phyloP scores from a whole-genome alignment of 2,113 vertebrate genomes.

The Austrofundulus limnaeus region DNA sequence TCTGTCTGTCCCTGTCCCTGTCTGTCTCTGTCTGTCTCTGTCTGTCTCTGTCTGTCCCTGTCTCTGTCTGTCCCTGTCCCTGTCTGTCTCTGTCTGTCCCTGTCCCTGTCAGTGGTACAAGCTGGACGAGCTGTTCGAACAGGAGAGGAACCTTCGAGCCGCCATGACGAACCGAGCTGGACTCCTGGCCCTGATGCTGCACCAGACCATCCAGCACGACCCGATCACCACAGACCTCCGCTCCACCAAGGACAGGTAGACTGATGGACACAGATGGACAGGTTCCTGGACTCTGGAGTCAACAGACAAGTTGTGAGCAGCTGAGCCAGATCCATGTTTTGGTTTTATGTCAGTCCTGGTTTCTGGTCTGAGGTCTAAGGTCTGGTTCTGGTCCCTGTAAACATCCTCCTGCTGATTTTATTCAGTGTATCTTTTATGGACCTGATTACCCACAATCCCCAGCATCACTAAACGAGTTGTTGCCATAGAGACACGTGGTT shows the following conservation, averaged over 20 bases:
- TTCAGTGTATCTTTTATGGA: too few relatives aligned
- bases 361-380: too few relatives aligned
- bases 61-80: too few relatives aligned
- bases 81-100: neutral
- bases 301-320: too few relatives aligned
- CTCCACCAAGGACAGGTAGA: slow-evolving; percentile 83
- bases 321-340: too few relatives aligned
- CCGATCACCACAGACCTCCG: slow-evolving; percentile 88
- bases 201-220: slow-evolving; percentile 92
- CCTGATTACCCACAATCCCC: too few relatives aligned
- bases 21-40: neutral
- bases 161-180: slow-evolving; percentile 92
- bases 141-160: slow-evolving; percentile 88
- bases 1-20: neutral
- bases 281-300: too few relatives aligned
- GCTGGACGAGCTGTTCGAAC: slow-evolving; percentile 91
- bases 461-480: too few relatives aligned
- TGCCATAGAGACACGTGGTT: too few relatives aligned
- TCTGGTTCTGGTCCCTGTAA: too few relatives aligned
- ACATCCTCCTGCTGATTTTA: too few relatives aligned
- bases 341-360: too few relatives aligned
- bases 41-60: neutral
- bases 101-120: slow-evolving; percentile 88
- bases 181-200: slow-evolving; percentile 88
- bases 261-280: neutral